Evolutionary conservation across 2,113 vertebrate genomes (phyloP).

Genomic region (Thalassarche chlororhynchos): DNA sequence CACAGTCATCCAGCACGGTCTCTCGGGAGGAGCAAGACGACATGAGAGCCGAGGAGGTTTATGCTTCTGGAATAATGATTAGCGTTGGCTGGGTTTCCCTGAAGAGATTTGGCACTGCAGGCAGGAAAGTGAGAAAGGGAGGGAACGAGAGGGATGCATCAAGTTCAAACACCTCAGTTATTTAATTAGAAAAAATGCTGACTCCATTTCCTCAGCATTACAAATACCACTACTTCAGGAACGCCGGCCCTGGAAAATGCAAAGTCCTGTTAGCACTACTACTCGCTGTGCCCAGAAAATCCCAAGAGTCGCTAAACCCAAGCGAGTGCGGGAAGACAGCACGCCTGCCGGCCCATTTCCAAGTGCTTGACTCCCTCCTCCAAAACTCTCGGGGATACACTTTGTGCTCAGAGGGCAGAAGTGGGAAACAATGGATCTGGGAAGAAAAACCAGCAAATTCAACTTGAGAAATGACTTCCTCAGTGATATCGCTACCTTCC

Average conservation of each 20-base stretch:
- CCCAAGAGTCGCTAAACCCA: neutral
- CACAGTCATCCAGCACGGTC: neutral
- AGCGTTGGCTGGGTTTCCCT: neutral
- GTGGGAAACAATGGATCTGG: neutral
- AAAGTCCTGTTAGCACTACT: neutral
- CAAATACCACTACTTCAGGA: neutral
- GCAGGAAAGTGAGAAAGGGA: neutral
- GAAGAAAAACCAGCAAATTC: neutral
- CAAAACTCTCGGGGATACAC: fast-evolving
- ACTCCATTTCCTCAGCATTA: neutral
- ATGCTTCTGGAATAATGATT: neutral
- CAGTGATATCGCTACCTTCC: fast-evolving
- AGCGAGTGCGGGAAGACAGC: neutral
- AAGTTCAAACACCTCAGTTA: neutral
- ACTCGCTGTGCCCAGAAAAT: neutral
- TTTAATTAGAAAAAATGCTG: neutral
- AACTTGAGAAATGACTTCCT: neutral
- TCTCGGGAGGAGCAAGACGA: neutral
- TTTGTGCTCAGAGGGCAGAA: neutral
- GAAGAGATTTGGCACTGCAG: neutral
- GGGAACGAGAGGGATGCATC: neutral
- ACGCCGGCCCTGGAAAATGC: neutral
- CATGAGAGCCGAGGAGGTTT: neutral
- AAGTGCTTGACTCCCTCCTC: neutral
- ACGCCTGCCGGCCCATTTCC: fast-evolving